phyloP scores from a whole-genome alignment of 2,888 invertebrate genomes.

The Periphyllus acericola region DNA sequence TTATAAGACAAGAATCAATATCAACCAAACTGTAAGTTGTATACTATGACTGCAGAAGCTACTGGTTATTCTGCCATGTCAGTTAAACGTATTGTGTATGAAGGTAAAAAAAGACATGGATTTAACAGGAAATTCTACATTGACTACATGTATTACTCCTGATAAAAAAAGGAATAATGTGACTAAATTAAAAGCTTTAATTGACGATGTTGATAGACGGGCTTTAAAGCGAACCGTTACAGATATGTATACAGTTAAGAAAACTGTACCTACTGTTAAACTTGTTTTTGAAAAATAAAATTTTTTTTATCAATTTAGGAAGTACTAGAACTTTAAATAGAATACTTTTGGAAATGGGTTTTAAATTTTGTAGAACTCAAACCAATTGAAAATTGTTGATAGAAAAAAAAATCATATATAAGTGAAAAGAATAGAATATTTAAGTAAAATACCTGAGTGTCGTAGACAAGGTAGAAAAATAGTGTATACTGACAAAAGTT shows the following conservation, averaged over 20 bases:
- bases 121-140: slow-evolving; percentile 22
- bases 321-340: slow-evolving; percentile 5
- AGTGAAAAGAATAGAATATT: slow-evolving; percentile 6
- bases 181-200: slow-evolving; percentile 2
- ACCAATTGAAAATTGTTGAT: slow-evolving; percentile 10
- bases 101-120: slow-evolving; percentile 7
- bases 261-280: neutral
- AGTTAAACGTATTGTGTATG: slow-evolving; percentile 24
- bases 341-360: slow-evolving; percentile 22
- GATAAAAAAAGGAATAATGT: slow-evolving; percentile 18
- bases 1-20: neutral
- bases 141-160: slow-evolving; percentile 7
- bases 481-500: slow-evolving; percentile 20
- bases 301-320: neutral
- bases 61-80: neutral
- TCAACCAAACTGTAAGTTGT: neutral
- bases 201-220: slow-evolving; percentile 26
- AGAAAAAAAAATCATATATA: slow-evolving; percentile 14
- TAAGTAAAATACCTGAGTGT: neutral
- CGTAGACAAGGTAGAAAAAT: slow-evolving; percentile 27
- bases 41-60: slow-evolving; percentile 21
- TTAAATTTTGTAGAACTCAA: slow-evolving; percentile 14
- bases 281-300: slow-evolving; percentile 21
- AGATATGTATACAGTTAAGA: slow-evolving; percentile 12
- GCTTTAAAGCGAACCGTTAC: slow-evolving; percentile 7